These are phyloP conservation scores for Phymorhynchus buccinoides DNA, from an alignment of 1,140 invertebrate species.

Conservation along the genomic window DNA sequence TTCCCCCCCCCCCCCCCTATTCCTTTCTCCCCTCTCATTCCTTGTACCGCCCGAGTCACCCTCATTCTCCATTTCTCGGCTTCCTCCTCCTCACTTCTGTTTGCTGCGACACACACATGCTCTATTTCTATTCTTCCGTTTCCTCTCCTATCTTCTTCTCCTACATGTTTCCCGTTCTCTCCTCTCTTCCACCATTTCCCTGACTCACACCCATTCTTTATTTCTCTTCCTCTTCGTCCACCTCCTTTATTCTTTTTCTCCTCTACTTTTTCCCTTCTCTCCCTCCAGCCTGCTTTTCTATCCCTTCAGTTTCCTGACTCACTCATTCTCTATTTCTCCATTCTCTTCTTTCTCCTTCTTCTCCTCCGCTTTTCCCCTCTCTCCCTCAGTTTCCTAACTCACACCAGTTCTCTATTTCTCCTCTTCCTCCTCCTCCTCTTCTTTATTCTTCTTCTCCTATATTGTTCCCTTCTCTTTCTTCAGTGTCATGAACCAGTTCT, in stretches of 20 bases:
- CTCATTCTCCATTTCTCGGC: too few species aligned
- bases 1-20: too few species aligned
- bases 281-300: too few species aligned
- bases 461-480: slow-evolving; percentile 1
- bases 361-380: too few species aligned
- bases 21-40: not conserved
- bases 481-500: not conserved
- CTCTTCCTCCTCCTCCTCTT: too few species aligned
- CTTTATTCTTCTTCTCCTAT: not conserved
- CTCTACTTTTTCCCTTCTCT: slow-evolving; percentile 7
- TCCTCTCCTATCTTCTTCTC: too few species aligned
- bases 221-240: not conserved
- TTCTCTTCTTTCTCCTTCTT: not conserved
- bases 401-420: too few species aligned
- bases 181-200: not conserved
- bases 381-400: too few species aligned
- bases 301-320: slow-evolving; percentile 7
- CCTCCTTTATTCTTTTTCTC: not conserved
- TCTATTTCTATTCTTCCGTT: too few species aligned
- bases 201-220: not conserved
- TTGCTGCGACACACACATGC: too few species aligned
- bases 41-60: too few species aligned
- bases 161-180: not conserved
- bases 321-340: not conserved
- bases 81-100: too few species aligned